Percentiles rank a stretch among this genome's conserved stretches.
These are phyloP conservation scores for Sinohyriopsis cumingii DNA, from an alignment of 2,888 invertebrate species.

Conservation along the genomic window DNA sequence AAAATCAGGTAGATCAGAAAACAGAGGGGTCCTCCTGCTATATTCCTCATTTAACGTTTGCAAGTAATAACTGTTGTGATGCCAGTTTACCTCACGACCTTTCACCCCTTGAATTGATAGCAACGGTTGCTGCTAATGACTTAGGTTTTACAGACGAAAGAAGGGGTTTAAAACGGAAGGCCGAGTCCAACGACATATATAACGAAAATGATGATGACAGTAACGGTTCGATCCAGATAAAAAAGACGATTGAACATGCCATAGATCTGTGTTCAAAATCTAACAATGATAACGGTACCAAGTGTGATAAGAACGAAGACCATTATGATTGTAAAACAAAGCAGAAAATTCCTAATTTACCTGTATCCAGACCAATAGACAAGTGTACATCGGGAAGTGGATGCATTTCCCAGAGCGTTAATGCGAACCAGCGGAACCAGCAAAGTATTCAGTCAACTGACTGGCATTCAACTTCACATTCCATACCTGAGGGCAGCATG, in stretches of 20 bases:
- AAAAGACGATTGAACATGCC: constrained; percentile 36
- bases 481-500: too few relatives aligned
- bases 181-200: constrained; percentile 25
- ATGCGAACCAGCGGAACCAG: too few relatives aligned
- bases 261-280: constrained; percentile 34
- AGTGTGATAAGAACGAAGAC: too few relatives aligned
- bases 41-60: constrained; percentile 17
- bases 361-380: too few relatives aligned
- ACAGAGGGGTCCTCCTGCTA: too few relatives aligned
- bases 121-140: constrained; percentile 36
- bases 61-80: constrained; percentile 22
- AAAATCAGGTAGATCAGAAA: too few relatives aligned
- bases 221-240: constrained; percentile 31
- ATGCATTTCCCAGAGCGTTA: too few relatives aligned
- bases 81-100: constrained; percentile 34
- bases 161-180: constrained; percentile 30
- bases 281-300: not conserved
- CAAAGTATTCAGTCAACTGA: too few relatives aligned
- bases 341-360: too few relatives aligned
- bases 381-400: too few relatives aligned
- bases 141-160: constrained; percentile 28
- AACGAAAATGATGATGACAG: constrained; percentile 31
- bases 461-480: too few relatives aligned
- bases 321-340: too few relatives aligned
- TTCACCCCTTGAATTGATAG: constrained; percentile 39